Base-by-base conservation (phyloP, 2,113 vertebrate species). In the Scartelaos histophorus region DNA sequence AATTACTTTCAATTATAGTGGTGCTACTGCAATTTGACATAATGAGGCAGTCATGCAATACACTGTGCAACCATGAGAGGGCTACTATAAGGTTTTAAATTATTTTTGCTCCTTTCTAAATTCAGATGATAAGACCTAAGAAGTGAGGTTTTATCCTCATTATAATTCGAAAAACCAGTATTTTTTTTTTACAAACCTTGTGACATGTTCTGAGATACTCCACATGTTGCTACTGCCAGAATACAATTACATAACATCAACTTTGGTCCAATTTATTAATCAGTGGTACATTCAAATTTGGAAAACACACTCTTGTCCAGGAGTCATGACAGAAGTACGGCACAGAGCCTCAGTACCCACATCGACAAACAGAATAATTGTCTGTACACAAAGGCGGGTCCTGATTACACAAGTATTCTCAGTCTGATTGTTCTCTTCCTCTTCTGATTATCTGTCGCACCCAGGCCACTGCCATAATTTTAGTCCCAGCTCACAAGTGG, bases 381-480 rank as follows among this genome's bases (percentile, higher is more conserved):
- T 43, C 3, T 49, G 47, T 57, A 70, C 25, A 58, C 29, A 62
- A 43, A 47, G 43, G 29, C 21, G 7, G 51, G 15, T 9, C 5
- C 3, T 21, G 45, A 72, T 22, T 29, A 46, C 56, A 47, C 43
- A 70, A 29, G 24, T 47, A 34, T 62, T 71, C 25, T 43, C 45
- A 66, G 43, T 15, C 43, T 66, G 65, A 66, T 66, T 66, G 65
- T 66, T 66, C 65, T 24, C 38, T 24, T 22, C 43, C 38, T 47
- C 38, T 47, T 47, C 45, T 66, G 65, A 66, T 66, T 66, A 66
- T 66, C 38, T 66, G 38, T 24, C n/a, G 43, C 45, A 66, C 13
- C n/a, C 21, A 43, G 43, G 21, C 65, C 21, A 43, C 15, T 12
- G 38, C 65, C 65, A 3, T 66, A 45, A 66, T 66, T 46, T 66